Evolutionary conservation across 1,140 invertebrate genomes (phyloP).

Genomic region (Drosophila albomicans): DNA sequence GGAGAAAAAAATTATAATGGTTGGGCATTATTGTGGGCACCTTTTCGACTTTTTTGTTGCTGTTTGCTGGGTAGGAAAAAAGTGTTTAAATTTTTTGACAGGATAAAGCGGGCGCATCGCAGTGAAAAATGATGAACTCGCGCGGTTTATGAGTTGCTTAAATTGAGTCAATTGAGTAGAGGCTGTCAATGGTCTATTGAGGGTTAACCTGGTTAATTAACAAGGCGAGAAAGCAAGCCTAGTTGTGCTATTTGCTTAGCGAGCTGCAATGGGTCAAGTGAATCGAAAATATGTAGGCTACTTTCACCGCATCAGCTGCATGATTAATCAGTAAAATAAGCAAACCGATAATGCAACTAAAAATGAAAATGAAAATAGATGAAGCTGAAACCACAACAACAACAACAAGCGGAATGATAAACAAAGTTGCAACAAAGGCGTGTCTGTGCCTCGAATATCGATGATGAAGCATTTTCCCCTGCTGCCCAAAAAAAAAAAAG

Average conservation of each 20-base stretch:
- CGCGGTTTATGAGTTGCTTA: conserved; percentile 33
- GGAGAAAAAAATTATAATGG: conserved; percentile 60
- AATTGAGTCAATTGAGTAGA: conserved; percentile 27
- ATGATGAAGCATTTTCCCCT: conserved; percentile 72
- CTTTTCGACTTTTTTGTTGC: conserved; percentile 33
- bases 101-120: conserved; percentile 70
- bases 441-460: conserved; percentile 33
- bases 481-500: conserved; percentile 3
- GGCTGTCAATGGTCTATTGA: conserved; percentile 33
- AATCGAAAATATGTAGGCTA: conserved; percentile 54
- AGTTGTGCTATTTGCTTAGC: not conserved
- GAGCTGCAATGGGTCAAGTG: conserved; percentile 32
- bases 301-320: conserved; percentile 69
- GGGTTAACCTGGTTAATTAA: conserved; percentile 3
- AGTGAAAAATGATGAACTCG: conserved; percentile 67
- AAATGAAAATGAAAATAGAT: conserved; percentile 40
- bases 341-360: conserved; percentile 37
- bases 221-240: not conserved
- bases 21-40: conserved; percentile 68
- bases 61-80: conserved; percentile 42
- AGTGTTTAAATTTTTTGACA: conserved; percentile 69
- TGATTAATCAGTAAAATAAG: conserved; percentile 76
- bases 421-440: conserved; percentile 77
- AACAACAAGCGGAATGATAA: conserved; percentile 51
- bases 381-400: conserved; percentile 39